Evolutionary conservation across 2,797 vertebrate species (phyloP).

Genomic region (Gallinago solitaria): DNA sequence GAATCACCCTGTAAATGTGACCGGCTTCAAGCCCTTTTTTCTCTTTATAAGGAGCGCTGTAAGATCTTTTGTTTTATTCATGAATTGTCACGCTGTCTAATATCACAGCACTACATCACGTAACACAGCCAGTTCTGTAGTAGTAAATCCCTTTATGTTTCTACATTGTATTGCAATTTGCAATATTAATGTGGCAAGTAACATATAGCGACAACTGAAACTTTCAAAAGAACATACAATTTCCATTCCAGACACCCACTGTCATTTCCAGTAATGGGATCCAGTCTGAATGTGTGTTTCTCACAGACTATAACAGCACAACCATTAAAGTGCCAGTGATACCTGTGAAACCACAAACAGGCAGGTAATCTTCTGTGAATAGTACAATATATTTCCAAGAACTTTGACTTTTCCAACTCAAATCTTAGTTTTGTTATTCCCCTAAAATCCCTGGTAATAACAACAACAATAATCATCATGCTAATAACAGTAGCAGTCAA

Average conservation of each 20-base stretch:
- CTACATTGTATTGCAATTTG: constrained; percentile 25
- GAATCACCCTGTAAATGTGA: not conserved
- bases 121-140: constrained; percentile 36
- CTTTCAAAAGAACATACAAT: constrained; percentile 28
- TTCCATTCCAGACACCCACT: constrained; percentile 59
- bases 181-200: constrained; percentile 33
- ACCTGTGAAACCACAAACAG: constrained; percentile 28
- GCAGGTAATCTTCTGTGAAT: not conserved
- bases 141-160: constrained; percentile 57
- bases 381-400: constrained; percentile 14
- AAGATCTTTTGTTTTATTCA: constrained; percentile 57
- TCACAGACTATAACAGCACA: not conserved
- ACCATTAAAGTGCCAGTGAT: not conserved
- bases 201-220: constrained; percentile 32
- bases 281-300: not conserved
- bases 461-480: not conserved
- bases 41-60: not conserved
- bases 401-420: constrained; percentile 12
- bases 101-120: constrained; percentile 39
- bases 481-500: not conserved
- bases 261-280: constrained; percentile 42
- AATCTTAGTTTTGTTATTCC: not conserved
- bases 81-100: not conserved
- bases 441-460: not conserved
- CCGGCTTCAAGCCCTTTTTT: not conserved